A percentile compares a stretch with the other conserved stretches of the same genome.
Evolutionary conservation across 2,113 vertebrate genomes (phyloP).

Genomic region (Chinchilla lanigera): DNA sequence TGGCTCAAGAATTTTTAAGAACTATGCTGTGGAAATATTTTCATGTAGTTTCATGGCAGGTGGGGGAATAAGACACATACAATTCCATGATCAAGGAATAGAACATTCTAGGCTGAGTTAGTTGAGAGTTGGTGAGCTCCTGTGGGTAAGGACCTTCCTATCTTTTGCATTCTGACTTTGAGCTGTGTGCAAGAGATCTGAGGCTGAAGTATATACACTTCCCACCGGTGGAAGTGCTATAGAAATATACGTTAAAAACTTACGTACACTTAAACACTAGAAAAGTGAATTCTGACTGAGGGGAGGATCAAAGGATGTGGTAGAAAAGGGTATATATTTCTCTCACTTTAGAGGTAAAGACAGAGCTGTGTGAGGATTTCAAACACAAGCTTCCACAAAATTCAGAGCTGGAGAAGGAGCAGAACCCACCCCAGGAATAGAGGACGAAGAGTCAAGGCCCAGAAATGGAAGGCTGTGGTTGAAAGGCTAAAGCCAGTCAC

Average conservation of each 20-base stretch:
- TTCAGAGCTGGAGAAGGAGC: background rate
- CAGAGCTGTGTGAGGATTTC: background rate
- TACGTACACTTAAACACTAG: background rate
- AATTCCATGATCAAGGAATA: background rate
- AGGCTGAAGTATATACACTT: background rate
- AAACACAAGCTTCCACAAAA: background rate
- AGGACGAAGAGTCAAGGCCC: background rate
- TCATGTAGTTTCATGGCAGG: background rate
- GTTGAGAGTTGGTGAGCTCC: background rate
- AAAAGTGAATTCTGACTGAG: background rate
- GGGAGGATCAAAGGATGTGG: background rate
- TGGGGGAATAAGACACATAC: background rate
- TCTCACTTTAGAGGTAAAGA: background rate
- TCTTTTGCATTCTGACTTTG: background rate
- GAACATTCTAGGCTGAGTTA: too few species aligned
- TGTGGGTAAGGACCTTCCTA: fast-evolving
- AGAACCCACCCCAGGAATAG: background rate
- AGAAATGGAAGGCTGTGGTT: background rate
- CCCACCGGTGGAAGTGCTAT: background rate
- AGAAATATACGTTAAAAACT: background rate
- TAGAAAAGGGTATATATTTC: background rate
- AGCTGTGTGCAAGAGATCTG: background rate
- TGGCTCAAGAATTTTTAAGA: background rate
- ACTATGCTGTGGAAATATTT: background rate
- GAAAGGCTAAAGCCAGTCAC: background rate